phyloP scores from a whole-genome alignment of 1,140 invertebrate genomes.

The Drosophila willistoni region DNA sequence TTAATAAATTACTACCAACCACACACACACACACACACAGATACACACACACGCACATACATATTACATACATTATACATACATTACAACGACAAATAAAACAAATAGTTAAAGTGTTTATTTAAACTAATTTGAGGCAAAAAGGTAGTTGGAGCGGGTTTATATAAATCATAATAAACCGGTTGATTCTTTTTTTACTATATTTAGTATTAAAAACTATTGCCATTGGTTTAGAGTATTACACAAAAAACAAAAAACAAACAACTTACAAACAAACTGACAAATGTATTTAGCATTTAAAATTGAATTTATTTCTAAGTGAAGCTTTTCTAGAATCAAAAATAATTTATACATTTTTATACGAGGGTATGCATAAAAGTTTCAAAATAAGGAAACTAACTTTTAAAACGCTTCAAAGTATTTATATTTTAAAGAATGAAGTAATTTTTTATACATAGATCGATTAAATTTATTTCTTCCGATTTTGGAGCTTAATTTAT shows the following conservation, averaged over 20 bases:
- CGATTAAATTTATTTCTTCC: no score
- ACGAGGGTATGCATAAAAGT: not conserved
- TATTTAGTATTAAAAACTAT: constrained; percentile 43
- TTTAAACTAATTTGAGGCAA: constrained; percentile 66
- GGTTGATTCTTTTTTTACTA: constrained; percentile 49
- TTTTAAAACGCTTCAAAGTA: no score
- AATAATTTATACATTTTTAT: not conserved
- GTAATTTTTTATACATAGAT: no score
- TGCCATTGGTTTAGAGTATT: constrained; percentile 56
- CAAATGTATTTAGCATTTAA: constrained; percentile 18
- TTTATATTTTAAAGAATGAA: no score
- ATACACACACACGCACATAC: constrained; percentile 40
- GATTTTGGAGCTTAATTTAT: no score
- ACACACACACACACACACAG: constrained; percentile 34
- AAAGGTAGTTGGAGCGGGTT: constrained; percentile 46
- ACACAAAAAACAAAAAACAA: constrained; percentile 3
- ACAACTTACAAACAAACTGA: not conserved
- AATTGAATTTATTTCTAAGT: constrained; percentile 17
- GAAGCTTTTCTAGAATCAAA: not conserved
- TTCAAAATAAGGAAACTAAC: no score
- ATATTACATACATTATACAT: constrained; percentile 38
- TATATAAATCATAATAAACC: constrained; percentile 55
- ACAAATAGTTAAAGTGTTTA: constrained; percentile 57
- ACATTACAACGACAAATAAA: constrained; percentile 42
- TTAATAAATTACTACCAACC: constrained; percentile 55